Evolutionary conservation across 2,113 vertebrate genomes (phyloP).

Genomic region (Triplophysa siluroides): DNA sequence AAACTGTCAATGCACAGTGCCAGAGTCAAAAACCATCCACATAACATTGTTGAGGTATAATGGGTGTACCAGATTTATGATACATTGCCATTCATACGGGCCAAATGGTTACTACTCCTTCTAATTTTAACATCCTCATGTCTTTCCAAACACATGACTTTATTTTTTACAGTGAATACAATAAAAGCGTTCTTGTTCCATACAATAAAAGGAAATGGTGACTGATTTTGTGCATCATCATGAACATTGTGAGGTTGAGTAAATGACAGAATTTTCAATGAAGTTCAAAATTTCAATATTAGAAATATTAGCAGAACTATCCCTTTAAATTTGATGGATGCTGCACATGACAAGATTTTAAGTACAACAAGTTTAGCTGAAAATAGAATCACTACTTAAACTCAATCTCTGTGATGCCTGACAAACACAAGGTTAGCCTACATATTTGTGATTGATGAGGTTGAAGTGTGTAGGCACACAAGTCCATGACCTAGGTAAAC

Average conservation of each 20-base stretch:
- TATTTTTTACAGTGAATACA: too few relatives aligned
- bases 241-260: too few relatives aligned
- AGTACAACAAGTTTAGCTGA: not conserved
- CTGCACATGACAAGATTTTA: not conserved
- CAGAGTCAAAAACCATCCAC: not conserved
- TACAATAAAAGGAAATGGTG: too few relatives aligned
- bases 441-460: constrained; percentile 53
- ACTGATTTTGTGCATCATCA: too few relatives aligned
- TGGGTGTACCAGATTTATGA: not conserved
- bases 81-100: not conserved
- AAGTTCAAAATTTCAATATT: too few relatives aligned
- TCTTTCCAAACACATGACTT: too few relatives aligned
- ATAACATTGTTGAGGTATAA: not conserved
- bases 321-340: constrained; percentile 10
- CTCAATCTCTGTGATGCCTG: not conserved
- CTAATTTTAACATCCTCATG: too few relatives aligned
- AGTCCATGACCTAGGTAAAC: constrained; percentile 43
- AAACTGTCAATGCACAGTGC: not conserved
- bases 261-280: too few relatives aligned
- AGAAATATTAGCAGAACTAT: too few relatives aligned
- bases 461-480: constrained; percentile 36
- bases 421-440: constrained; percentile 36
- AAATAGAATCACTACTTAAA: not conserved
- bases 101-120: too few relatives aligned
- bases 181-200: too few relatives aligned